A percentile compares a stretch with the other conserved stretches of the same genome.
These are phyloP conservation scores for Osmerus mordax DNA, from an alignment of 2,113 vertebrate genomes.

Conservation along the genomic window DNA sequence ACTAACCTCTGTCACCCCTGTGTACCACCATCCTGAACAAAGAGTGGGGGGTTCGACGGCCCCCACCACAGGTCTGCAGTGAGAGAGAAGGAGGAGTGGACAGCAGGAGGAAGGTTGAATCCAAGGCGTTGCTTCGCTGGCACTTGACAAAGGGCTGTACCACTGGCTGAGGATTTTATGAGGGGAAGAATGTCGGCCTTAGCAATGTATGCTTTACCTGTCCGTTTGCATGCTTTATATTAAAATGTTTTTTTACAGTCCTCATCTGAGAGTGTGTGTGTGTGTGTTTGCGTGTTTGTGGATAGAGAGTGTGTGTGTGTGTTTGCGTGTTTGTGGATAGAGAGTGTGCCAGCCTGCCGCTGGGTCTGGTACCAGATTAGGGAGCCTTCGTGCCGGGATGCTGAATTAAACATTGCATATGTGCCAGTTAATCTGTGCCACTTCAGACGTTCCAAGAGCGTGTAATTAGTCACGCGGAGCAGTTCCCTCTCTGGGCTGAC, in stretches of 20 bases:
- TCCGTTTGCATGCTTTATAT: not conserved
- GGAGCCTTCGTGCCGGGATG: slow-evolving; percentile 45
- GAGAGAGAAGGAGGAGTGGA: slow-evolving; percentile 9
- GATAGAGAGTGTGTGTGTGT: not conserved
- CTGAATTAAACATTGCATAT: slow-evolving; percentile 61
- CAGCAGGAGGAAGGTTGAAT: not conserved
- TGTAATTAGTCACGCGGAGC: slow-evolving; percentile 56
- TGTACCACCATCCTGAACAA: slow-evolving; percentile 20
- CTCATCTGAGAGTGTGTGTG: slow-evolving; percentile 5
- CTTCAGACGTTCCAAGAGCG: slow-evolving; percentile 54
- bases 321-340: not conserved
- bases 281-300: not conserved
- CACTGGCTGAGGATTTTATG: not conserved
- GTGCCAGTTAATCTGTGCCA: slow-evolving; percentile 52
- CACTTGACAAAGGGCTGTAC: not conserved
- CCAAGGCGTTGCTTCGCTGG: slow-evolving; percentile 14
- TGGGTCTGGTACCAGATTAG: slow-evolving; percentile 40
- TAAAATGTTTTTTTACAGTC: slow-evolving; percentile 1
- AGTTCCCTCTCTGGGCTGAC: slow-evolving; percentile 26
- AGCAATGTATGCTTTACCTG: too few relatives aligned
- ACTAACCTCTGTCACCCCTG: slow-evolving; percentile 37
- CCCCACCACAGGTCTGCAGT: not conserved
- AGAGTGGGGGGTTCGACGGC: not conserved
- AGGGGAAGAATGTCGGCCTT: too few relatives aligned
- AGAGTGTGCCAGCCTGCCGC: slow-evolving; percentile 1